Percentiles rank a stretch among this genome's conserved stretches.
phyloP scores from a whole-genome alignment of 2,888 invertebrate genomes.

The Lithophane ornitopus region DNA sequence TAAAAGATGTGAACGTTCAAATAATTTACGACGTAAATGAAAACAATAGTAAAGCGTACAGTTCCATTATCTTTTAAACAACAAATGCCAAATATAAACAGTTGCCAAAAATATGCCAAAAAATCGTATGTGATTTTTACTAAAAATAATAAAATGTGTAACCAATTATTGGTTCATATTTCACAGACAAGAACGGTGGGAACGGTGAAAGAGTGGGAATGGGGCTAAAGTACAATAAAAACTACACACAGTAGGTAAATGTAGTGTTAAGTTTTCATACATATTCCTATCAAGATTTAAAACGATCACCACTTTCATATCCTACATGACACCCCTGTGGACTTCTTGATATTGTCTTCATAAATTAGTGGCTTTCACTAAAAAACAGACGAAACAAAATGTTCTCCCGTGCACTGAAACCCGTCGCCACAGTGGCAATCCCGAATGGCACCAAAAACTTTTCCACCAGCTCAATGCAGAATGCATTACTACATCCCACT shows the following conservation, averaged over 20 bases:
- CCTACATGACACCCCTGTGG: conserved; percentile 50
- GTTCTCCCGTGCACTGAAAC: conserved; percentile 92
- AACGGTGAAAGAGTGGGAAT: background rate
- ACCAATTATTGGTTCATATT: background rate
- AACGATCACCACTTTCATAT: background rate
- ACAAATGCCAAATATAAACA: background rate
- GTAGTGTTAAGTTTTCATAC: background rate
- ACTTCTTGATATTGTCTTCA: conserved; percentile 57
- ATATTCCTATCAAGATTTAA: background rate
- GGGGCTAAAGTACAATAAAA: background rate
- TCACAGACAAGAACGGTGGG: background rate
- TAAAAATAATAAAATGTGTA: background rate
- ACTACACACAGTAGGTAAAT: background rate
- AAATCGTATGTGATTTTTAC: background rate
- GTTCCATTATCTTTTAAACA: background rate
- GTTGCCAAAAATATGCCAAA: conserved; percentile 50
- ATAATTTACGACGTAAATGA: background rate
- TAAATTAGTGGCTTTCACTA: conserved; percentile 54
- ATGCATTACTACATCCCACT: background rate
- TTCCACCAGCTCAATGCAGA: conserved; percentile 80
- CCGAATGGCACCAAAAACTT: conserved; percentile 91
- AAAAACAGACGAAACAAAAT: conserved; percentile 79
- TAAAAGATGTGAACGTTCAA: background rate
- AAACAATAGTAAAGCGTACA: background rate
- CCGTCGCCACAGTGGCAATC: conserved; percentile 84